Percentiles rank a stretch among this genome's conserved stretches.
These are phyloP conservation scores for Caenorhabditis sinica DNA, from an alignment of 2,888 invertebrate genomes.

Conservation along the genomic window DNA sequence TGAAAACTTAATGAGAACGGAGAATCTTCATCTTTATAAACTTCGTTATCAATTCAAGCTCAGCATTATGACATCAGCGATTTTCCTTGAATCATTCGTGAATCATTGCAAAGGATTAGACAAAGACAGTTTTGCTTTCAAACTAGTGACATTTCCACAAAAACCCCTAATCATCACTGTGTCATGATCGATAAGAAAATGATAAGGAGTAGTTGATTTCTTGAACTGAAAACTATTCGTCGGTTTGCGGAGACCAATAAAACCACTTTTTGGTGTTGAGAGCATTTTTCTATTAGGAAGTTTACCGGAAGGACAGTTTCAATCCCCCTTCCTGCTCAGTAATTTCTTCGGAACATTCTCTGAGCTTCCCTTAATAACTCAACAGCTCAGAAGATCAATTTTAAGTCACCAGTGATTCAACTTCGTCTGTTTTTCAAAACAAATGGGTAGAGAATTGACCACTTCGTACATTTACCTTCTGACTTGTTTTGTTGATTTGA, in stretches of 20 bases:
- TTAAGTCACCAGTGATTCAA: too few relatives aligned
- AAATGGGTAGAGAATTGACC: too few relatives aligned
- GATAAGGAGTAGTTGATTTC: not conserved
- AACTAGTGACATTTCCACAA: not conserved
- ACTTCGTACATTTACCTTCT: too few relatives aligned
- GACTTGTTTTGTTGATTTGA: too few relatives aligned
- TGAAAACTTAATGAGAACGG: not conserved
- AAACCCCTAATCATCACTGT: too few relatives aligned
- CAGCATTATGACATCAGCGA: not conserved
- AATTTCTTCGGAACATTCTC: too few relatives aligned
- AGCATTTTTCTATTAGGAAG: too few relatives aligned
- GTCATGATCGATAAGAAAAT: not conserved
- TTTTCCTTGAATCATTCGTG: conserved; percentile 1
- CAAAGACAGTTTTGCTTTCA: not conserved
- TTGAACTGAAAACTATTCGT: not conserved
- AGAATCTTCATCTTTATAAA: not conserved
- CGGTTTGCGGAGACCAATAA: not conserved
- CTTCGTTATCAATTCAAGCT: not conserved
- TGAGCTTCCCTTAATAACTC: too few relatives aligned
- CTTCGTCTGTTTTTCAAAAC: too few relatives aligned
- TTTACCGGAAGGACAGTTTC: too few relatives aligned
- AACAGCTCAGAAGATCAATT: too few relatives aligned
- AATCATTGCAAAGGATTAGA: not conserved
- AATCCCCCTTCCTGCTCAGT: too few relatives aligned
- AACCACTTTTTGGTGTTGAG: not conserved